A percentile compares a stretch with the other conserved stretches of the same genome.
Conservation (phyloP, 2,888 invertebrate species). For the Agrochola macilenta region DNA sequence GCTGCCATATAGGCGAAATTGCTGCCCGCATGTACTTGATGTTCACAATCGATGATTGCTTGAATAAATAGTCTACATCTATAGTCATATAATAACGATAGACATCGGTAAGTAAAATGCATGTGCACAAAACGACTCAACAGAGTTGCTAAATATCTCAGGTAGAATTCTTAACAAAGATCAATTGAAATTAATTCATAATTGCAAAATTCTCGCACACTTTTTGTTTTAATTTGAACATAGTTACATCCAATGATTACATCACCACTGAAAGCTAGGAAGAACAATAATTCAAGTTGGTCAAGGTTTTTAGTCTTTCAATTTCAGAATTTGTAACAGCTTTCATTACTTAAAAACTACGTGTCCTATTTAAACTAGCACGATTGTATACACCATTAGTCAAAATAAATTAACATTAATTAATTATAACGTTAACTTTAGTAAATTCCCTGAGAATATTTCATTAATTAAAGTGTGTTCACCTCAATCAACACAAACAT, state of each 20-base stretch:
- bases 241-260: neutral
- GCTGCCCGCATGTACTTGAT: neutral
- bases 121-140: neutral
- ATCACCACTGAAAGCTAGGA: constrained; percentile 4
- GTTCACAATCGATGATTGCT: neutral
- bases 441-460: neutral
- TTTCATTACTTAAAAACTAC: neutral
- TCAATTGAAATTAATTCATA: neutral
- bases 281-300: neutral
- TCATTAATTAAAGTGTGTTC: neutral
- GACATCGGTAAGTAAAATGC: neutral
- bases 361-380: neutral
- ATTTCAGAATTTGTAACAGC: neutral
- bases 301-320: constrained; percentile 11
- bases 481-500: constrained; percentile 12
- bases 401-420: neutral
- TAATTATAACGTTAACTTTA: neutral
- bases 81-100: neutral
- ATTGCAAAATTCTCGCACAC: neutral
- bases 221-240: constrained; percentile 11
- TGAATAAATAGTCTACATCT: neutral
- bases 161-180: neutral
- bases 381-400: neutral
- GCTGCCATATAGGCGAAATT: neutral
- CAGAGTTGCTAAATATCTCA: neutral